Evolutionary conservation across 2,797 vertebrate species (phyloP).

Genomic region (Antennarius maculatus): DNA sequence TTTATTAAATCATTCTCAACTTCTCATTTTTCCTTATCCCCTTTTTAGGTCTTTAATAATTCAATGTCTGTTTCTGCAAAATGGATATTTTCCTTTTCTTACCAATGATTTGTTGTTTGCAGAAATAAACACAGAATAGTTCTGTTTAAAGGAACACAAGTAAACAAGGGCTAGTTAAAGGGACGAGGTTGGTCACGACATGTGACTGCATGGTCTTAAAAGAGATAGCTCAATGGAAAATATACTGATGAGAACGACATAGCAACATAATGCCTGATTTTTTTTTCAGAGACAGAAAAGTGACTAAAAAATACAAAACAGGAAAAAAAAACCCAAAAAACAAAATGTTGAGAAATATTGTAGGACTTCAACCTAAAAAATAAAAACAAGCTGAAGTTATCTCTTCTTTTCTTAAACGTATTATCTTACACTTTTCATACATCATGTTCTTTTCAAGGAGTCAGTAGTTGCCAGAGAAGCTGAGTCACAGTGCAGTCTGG

Average conservation of each 20-base stretch:
- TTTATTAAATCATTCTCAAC: slow-evolving; percentile 3
- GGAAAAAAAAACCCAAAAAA: background rate
- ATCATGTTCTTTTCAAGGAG: slow-evolving; percentile 28
- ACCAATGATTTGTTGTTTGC: slow-evolving; percentile 65
- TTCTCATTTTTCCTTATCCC: slow-evolving; percentile 1
- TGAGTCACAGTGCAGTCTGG: slow-evolving; percentile 73
- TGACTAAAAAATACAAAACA: background rate
- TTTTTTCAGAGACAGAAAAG: background rate
- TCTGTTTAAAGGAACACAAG: slow-evolving; percentile 50
- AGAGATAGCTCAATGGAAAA: slow-evolving; percentile 9
- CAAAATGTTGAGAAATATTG: background rate
- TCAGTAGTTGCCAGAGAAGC: slow-evolving; percentile 37
- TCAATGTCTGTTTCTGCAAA: slow-evolving; percentile 52
- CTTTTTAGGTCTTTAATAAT: slow-evolving; percentile 9
- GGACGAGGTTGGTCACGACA: slow-evolving; percentile 4
- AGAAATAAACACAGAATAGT: slow-evolving; percentile 52
- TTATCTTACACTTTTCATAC: slow-evolving; percentile 30
- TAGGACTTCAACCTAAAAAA: slow-evolving; percentile 32
- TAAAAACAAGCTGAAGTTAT: slow-evolving; percentile 41
- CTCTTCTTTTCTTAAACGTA: slow-evolving; percentile 48
- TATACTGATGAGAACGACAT: background rate
- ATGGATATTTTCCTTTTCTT: slow-evolving; percentile 58
- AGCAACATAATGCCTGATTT: background rate
- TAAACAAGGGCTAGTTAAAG: slow-evolving; percentile 43
- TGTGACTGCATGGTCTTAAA: slow-evolving; percentile 5